Conservation (phyloP, 2,888 invertebrate genomes). For the Spodoptera littoralis region DNA sequence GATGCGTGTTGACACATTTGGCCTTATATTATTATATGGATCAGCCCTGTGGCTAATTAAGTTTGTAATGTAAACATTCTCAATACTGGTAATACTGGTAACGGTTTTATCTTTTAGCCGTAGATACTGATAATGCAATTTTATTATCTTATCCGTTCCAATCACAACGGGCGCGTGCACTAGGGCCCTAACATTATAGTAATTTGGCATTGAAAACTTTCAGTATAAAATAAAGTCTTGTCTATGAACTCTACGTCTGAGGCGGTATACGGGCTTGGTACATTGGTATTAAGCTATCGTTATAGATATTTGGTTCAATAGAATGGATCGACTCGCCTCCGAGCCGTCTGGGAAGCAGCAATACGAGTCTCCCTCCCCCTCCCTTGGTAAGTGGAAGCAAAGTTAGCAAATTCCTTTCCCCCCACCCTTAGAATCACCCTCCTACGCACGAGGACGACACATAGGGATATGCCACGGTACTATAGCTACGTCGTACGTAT, state of each 20-base stretch:
- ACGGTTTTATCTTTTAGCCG: conserved; percentile 16
- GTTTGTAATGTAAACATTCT: conserved; percentile 16
- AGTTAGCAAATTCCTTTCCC: conserved; percentile 64
- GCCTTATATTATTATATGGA: not conserved
- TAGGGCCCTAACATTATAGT: conserved; percentile 1
- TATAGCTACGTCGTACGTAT: conserved; percentile 50
- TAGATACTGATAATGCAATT: conserved; percentile 21
- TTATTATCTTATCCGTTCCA: conserved; percentile 35
- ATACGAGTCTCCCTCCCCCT: conserved; percentile 50
- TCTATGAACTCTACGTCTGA: conserved; percentile 19
- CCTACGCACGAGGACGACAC: conserved; percentile 59
- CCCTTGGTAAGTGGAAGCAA: conserved; percentile 52
- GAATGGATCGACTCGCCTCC: conserved; percentile 63
- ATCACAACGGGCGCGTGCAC: conserved; percentile 5
- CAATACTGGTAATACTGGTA: not conserved
- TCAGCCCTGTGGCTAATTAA: conserved; percentile 2
- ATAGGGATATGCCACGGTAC: conserved; percentile 32
- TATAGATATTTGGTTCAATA: conserved; percentile 58
- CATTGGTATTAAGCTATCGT: conserved; percentile 18
- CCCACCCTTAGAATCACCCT: conserved; percentile 51
- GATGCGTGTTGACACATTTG: no score
- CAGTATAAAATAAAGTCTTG: conserved; percentile 12
- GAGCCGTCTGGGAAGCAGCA: conserved; percentile 68
- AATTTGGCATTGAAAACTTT: conserved; percentile 19
- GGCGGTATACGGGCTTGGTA: conserved; percentile 8